These are phyloP conservation scores for Sarcophaga peregrina DNA, from an alignment of 1,140 invertebrate species.

Conservation along the genomic window DNA sequence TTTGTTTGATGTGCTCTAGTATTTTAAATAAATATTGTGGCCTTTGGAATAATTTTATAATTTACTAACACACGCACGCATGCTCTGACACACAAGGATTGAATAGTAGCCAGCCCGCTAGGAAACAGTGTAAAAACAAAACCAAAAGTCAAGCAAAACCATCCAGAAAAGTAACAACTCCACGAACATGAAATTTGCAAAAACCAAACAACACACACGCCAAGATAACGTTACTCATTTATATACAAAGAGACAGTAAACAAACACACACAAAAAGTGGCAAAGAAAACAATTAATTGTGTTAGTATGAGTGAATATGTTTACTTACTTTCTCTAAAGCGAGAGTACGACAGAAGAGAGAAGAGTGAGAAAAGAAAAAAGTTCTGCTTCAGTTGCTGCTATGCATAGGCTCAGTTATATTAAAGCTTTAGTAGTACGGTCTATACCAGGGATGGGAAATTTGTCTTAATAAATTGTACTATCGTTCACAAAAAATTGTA, in stretches of 20 bases:
- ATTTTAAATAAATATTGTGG: no score
- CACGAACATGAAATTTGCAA: neutral
- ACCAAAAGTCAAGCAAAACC: neutral
- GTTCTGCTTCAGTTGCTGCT: no score
- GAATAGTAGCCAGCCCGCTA: no score
- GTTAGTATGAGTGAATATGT: neutral
- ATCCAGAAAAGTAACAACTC: neutral
- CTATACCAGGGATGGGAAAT: no score
- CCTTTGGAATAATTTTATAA: conserved; percentile 1
- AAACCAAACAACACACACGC: neutral
- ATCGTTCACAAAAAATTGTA: no score
- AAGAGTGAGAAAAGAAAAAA: neutral
- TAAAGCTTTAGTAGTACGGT: no score
- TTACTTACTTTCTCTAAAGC: neutral
- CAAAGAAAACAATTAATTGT: conserved; percentile 8
- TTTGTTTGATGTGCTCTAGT: no score
- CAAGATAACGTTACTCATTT: neutral
- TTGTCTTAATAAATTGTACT: no score
- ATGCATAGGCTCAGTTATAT: no score
- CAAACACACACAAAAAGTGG: no score
- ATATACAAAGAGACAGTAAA: neutral
- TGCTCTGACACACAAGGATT: no score
- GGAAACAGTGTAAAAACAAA: neutral
- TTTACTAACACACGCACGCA: conserved; percentile 25
- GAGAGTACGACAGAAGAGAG: neutral